A percentile compares a stretch with the other conserved stretches of the same genome.
These are phyloP conservation scores for Candidula unifasciata DNA, from an alignment of 2,888 invertebrate genomes.

Conservation along the genomic window DNA sequence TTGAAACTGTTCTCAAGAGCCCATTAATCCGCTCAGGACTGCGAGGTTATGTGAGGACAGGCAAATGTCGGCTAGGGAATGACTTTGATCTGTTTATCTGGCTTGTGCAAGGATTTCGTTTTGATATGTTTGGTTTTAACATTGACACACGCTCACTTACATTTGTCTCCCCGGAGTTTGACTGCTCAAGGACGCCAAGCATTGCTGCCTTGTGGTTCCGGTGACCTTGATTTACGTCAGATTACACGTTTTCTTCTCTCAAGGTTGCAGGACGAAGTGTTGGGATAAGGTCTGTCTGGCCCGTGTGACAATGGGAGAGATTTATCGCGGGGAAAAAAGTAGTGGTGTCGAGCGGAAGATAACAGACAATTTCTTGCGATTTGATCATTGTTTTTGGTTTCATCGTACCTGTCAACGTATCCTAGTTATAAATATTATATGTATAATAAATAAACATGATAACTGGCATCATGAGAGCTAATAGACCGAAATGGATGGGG, in stretches of 20 bases:
- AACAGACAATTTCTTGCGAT: too few species aligned
- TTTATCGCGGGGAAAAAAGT: background rate
- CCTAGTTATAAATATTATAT: too few species aligned
- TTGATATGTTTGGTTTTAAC: conserved; percentile 21
- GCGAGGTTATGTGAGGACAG: background rate
- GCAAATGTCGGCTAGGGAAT: background rate
- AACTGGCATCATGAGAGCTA: too few species aligned
- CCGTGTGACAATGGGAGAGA: conserved; percentile 3
- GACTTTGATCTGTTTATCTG: background rate
- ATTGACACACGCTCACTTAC: conserved; percentile 14
- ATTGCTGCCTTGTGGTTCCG: background rate
- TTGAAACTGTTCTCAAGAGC: background rate
- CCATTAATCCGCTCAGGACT: conserved; percentile 7
- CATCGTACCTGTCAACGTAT: too few species aligned
- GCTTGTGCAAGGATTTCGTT: background rate
- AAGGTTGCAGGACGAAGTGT: conserved; percentile 16
- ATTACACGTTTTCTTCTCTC: background rate
- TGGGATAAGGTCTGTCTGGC: background rate
- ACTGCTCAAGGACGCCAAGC: conserved; percentile 8
- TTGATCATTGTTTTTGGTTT: too few species aligned
- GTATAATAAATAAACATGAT: too few species aligned
- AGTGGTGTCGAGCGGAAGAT: too few species aligned
- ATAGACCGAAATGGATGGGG: too few species aligned
- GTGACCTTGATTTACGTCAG: conserved; percentile 13
- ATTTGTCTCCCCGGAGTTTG: background rate